Evolutionary conservation across 2,888 invertebrate genomes (phyloP).

Genomic region (Dynastes maya): DNA sequence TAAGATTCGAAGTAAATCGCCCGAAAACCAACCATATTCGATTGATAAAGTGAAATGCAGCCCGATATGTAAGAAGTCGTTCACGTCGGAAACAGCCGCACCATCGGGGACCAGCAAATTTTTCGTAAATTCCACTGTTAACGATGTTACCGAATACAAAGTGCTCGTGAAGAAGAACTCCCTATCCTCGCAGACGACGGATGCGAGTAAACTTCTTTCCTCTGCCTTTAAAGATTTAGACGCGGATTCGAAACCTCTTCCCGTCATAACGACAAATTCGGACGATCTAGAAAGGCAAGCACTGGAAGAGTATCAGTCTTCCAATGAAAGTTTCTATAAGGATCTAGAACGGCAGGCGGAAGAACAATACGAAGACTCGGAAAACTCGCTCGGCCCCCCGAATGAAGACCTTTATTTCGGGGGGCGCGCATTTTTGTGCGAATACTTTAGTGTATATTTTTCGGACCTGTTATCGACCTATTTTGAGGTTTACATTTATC

Average conservation of each 20-base stretch:
- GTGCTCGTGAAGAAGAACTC: conserved; percentile 46
- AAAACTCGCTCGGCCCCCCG: conserved; percentile 62
- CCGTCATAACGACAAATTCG: conserved; percentile 56
- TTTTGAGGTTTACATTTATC: conserved; percentile 46
- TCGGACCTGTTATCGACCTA: conserved; percentile 38
- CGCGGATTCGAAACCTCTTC: conserved; percentile 40
- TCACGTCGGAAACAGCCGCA: conserved; percentile 16
- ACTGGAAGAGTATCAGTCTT: conserved; percentile 74
- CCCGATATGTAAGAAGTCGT: conserved; percentile 27
- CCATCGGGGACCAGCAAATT: conserved; percentile 4
- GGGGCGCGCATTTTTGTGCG: conserved; percentile 52
- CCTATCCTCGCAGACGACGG: conserved; percentile 15
- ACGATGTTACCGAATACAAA: conserved; percentile 42
- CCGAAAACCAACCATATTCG: conserved; percentile 34
- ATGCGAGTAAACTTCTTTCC: conserved; percentile 33
- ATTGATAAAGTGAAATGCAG: conserved; percentile 23
- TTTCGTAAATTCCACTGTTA: conserved; percentile 31
- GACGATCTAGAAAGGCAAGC: conserved; percentile 77
- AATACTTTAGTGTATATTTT: conserved; percentile 45
- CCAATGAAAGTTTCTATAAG: conserved; percentile 75
- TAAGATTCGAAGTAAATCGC: conserved; percentile 49
- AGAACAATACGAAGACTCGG: conserved; percentile 74
- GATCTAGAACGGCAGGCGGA: conserved; percentile 79
- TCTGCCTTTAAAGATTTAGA: conserved; percentile 37
- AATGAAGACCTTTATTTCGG: conserved; percentile 57